phyloP scores from a whole-genome alignment of 1,140 invertebrate species.

The Campoletis sonorensis region DNA sequence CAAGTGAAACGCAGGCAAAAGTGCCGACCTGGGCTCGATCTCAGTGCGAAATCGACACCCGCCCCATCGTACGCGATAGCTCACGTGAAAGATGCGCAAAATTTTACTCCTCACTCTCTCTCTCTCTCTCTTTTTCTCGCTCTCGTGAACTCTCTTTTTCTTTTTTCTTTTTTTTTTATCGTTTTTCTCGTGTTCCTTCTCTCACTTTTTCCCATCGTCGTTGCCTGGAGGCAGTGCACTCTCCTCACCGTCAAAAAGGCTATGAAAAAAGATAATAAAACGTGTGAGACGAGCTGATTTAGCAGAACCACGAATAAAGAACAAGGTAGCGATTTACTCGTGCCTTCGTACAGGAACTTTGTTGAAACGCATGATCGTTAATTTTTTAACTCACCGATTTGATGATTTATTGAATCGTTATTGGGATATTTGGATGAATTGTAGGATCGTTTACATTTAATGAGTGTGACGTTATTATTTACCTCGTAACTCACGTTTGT shows the following conservation, averaged over 20 bases:
- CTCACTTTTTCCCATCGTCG: background rate
- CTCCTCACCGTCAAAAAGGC: conserved; percentile 1
- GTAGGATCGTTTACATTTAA: no score
- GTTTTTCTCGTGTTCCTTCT: background rate
- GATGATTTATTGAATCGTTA: no score
- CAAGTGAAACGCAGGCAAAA: conserved; percentile 38
- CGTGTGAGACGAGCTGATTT: conserved; percentile 5
- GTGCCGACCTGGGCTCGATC: conserved; percentile 48
- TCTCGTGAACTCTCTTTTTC: no score
- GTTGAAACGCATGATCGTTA: no score
- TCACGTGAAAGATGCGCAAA: conserved; percentile 26
- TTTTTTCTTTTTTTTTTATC: conserved; percentile 11
- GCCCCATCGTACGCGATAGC: conserved; percentile 15
- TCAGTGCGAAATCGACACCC: conserved; percentile 53
- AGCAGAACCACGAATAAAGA: background rate
- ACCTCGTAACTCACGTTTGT: no score
- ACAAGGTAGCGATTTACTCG: background rate
- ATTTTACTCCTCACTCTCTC: background rate
- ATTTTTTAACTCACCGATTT: no score
- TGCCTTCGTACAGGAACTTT: no score
- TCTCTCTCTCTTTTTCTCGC: no score
- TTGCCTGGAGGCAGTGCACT: background rate
- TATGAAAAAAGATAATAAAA: conserved; percentile 16
- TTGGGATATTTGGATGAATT: no score
- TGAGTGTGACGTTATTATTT: no score